Evolutionary conservation across 2,113 vertebrate species (phyloP).

Genomic region (Rhagologus leucostigma): DNA sequence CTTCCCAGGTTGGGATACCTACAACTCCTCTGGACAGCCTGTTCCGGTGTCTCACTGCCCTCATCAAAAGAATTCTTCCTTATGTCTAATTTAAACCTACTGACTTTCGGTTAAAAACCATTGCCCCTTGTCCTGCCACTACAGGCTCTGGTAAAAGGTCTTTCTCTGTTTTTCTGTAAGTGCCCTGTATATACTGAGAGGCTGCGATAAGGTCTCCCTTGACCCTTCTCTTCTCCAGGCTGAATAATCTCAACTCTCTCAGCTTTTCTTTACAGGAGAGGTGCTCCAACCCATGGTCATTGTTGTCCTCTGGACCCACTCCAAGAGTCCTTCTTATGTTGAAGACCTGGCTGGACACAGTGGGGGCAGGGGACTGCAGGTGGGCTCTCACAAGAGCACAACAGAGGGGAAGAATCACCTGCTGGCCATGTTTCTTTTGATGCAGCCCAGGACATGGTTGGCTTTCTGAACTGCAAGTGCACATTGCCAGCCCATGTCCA

Average conservation of each 20-base stretch:
- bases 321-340: neutral
- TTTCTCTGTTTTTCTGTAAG: neutral
- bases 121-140: neutral
- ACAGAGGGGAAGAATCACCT: neutral
- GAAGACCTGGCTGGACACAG: neutral
- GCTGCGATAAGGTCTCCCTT: neutral
- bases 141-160: neutral
- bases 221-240: neutral
- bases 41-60: neutral
- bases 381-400: neutral
- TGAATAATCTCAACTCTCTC: neutral
- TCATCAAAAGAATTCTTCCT: neutral
- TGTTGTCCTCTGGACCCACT: neutral
- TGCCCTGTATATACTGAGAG: neutral
- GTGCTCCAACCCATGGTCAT: too few species aligned
- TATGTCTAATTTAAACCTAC: neutral
- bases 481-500: neutral
- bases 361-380: neutral
- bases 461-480: neutral
- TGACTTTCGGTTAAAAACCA: neutral
- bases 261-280: neutral
- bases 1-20: accelerated
- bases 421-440: neutral
- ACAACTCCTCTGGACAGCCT: neutral
- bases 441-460: neutral